phyloP scores from a whole-genome alignment of 2,888 invertebrate species.

The Agelastica alni region DNA sequence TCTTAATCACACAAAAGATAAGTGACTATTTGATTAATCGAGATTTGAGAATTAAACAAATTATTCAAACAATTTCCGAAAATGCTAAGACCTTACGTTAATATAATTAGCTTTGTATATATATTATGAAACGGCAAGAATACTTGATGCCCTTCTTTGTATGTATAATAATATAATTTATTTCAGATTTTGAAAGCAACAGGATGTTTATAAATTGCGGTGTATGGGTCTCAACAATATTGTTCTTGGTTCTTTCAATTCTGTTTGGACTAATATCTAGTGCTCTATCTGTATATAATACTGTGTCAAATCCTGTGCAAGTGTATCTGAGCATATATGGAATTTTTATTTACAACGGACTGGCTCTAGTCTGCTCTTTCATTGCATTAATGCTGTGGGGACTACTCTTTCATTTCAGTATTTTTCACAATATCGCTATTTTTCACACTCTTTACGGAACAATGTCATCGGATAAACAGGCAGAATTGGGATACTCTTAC shows the following conservation, averaged over 20 bases:
- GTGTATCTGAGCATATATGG: conserved; percentile 63
- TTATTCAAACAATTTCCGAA: too few species aligned
- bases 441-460: conserved; percentile 51
- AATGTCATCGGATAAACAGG: conserved; percentile 47
- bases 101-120: too few species aligned
- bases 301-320: conserved; percentile 64
- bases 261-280: conserved; percentile 58
- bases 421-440: conserved; percentile 53
- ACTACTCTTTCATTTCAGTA: conserved; percentile 46
- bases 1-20: too few species aligned
- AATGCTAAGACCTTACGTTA: too few species aligned
- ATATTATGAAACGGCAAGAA: too few species aligned
- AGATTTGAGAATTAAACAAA: too few species aligned
- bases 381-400: conserved; percentile 55
- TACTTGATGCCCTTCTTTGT: too few species aligned
- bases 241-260: conserved; percentile 60
- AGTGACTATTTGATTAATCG: too few species aligned
- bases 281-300: conserved; percentile 63
- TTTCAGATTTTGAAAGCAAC: conserved; percentile 33
- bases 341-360: conserved; percentile 64
- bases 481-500: conserved; percentile 56
- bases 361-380: conserved; percentile 52
- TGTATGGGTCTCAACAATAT: conserved; percentile 62
- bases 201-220: conserved; percentile 53
- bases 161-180: conserved; percentile 7